Evolutionary conservation across 2,888 invertebrate species (phyloP).

Genomic region (Poecilobothrus nobilitatus): DNA sequence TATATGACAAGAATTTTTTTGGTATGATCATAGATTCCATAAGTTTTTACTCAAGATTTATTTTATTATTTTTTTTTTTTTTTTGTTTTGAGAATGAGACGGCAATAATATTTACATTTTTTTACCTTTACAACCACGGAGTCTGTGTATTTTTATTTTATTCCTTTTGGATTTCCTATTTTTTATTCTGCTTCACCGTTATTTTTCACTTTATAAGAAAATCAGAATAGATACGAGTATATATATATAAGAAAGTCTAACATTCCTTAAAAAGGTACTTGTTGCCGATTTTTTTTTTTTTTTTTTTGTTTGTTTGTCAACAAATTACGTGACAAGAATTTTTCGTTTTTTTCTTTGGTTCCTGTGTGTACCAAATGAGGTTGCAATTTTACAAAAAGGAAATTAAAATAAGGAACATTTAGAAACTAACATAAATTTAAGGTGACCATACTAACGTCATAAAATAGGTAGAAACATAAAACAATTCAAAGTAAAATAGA

Average conservation of each 20-base stretch:
- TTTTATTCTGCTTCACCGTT: background rate
- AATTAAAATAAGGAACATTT: too few species aligned
- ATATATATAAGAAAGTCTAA: too few species aligned
- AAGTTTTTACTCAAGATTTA: background rate
- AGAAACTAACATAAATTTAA: too few species aligned
- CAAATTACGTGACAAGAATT: slow-evolving; percentile 3
- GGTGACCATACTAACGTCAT: too few species aligned
- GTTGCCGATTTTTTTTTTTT: background rate
- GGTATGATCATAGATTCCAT: background rate
- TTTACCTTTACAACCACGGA: background rate
- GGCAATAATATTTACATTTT: background rate
- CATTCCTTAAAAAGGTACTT: background rate
- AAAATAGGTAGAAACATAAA: too few species aligned
- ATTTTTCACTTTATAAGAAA: background rate
- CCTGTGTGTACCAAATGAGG: slow-evolving; percentile 6
- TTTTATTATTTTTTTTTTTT: background rate
- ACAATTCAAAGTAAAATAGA: too few species aligned
- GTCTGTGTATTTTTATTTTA: too few species aligned
- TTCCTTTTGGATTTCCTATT: too few species aligned
- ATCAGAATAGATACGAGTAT: background rate
- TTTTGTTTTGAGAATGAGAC: background rate
- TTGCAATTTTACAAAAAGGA: background rate
- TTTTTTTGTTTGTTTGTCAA: background rate
- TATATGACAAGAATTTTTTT: background rate
- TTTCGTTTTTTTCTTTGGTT: background rate